Conservation (phyloP, 2,888 invertebrate genomes). For the Folsomia candida region DNA sequence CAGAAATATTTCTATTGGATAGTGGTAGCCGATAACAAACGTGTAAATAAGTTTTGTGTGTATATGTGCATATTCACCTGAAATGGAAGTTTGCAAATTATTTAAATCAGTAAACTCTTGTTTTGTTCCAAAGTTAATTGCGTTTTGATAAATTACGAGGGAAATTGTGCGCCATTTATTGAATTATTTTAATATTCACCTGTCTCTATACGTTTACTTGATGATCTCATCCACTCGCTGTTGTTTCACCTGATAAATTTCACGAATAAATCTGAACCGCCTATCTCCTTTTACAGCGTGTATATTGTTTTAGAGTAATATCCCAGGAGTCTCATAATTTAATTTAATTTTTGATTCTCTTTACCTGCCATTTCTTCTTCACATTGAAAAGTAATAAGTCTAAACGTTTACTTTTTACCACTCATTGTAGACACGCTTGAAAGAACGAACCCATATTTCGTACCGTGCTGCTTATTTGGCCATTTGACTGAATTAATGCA, state of each 20-base stretch:
- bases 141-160: not conserved
- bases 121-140: not conserved
- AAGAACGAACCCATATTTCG: not conserved
- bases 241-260: not conserved
- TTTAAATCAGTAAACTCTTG: not conserved
- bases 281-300: conserved; percentile 17
- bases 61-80: not conserved
- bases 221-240: not conserved
- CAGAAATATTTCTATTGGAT: too few species aligned
- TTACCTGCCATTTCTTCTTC: too few species aligned
- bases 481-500: not conserved
- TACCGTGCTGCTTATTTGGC: not conserved
- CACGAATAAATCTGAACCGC: not conserved
- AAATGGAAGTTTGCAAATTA: not conserved
- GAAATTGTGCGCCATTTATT: not conserved
- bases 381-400: too few species aligned
- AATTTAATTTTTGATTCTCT: conserved; percentile 20
- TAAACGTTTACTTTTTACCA: not conserved
- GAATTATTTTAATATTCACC: not conserved
- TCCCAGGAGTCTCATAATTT: conserved; percentile 15
- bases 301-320: conserved; percentile 7
- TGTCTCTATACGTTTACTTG: not conserved
- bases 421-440: too few species aligned
- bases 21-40: too few species aligned
- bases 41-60: not conserved